These are phyloP conservation scores for Tinea semifulvella DNA, from an alignment of 2,888 invertebrate species.

Conservation along the genomic window DNA sequence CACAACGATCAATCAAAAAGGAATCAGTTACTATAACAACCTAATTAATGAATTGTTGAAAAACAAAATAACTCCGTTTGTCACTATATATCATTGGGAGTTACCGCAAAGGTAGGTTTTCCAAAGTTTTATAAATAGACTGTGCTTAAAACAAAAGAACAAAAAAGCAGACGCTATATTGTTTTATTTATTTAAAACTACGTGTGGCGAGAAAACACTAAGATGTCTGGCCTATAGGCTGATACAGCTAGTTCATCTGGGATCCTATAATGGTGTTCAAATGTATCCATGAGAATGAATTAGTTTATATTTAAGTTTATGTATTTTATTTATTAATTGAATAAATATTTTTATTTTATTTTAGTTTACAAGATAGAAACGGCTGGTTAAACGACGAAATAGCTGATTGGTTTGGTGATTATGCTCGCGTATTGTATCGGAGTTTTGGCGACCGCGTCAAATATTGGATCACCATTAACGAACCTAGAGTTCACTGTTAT, in stretches of 20 bases:
- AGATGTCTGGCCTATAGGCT: too few relatives aligned
- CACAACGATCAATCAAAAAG: slow-evolving; percentile 64
- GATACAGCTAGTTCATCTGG: too few relatives aligned
- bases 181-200: too few relatives aligned
- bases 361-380: slow-evolving; percentile 22
- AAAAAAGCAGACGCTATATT: too few relatives aligned
- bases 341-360: too few relatives aligned
- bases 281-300: too few relatives aligned
- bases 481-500: slow-evolving; percentile 52
- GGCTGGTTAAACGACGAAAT: slow-evolving; percentile 33
- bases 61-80: slow-evolving; percentile 62
- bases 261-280: too few relatives aligned
- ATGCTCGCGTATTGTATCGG: slow-evolving; percentile 41
- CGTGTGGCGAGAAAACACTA: too few relatives aligned
- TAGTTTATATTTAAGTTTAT: too few relatives aligned
- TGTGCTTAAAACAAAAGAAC: too few relatives aligned
- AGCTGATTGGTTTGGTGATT: slow-evolving; percentile 35
- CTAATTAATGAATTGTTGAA: slow-evolving; percentile 68
- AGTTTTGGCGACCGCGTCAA: slow-evolving; percentile 64
- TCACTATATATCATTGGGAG: slow-evolving; percentile 67
- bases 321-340: too few relatives aligned
- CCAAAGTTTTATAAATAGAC: too few relatives aligned
- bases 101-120: slow-evolving; percentile 37
- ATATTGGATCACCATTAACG: slow-evolving; percentile 74
- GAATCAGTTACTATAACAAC: slow-evolving; percentile 72